A percentile compares a stretch with the other conserved stretches of the same genome.
These are phyloP conservation scores for Megalopta genalis DNA, from an alignment of 1,140 invertebrate species.

Conservation along the genomic window DNA sequence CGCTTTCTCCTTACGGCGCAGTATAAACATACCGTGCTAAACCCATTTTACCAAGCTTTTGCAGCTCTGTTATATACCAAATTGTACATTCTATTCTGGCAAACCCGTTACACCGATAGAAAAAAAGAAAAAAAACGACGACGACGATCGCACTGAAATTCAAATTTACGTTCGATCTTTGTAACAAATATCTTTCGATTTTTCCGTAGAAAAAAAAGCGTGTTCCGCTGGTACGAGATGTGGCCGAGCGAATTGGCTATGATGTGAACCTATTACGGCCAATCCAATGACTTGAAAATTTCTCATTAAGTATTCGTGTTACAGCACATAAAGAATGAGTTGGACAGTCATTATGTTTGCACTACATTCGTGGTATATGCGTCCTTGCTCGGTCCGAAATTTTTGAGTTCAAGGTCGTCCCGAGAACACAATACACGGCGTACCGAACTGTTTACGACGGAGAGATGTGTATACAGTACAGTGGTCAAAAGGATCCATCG, in stretches of 20 bases:
- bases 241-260: slow-evolving; percentile 10
- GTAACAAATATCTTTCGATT: neutral
- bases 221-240: neutral
- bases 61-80: neutral
- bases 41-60: neutral
- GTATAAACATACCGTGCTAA: neutral
- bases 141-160: too few species aligned
- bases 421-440: neutral
- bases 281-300: slow-evolving; percentile 16
- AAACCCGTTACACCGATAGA: neutral
- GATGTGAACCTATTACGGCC: slow-evolving; percentile 2
- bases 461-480: too few species aligned
- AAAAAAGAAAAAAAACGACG: too few species aligned
- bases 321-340: slow-evolving; percentile 7
- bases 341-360: slow-evolving; percentile 3
- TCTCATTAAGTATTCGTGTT: slow-evolving; percentile 12
- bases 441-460: too few species aligned
- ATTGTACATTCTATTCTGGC: too few species aligned
- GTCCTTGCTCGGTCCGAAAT: neutral
- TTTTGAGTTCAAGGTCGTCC: neutral
- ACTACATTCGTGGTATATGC: neutral
- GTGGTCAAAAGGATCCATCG: too few species aligned
- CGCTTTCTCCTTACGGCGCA: neutral
- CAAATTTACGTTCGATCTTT: neutral
- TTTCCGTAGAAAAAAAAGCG: neutral